These are phyloP conservation scores for Lerista edwardsae DNA, from an alignment of 2,797 vertebrate species.

Conservation along the genomic window DNA sequence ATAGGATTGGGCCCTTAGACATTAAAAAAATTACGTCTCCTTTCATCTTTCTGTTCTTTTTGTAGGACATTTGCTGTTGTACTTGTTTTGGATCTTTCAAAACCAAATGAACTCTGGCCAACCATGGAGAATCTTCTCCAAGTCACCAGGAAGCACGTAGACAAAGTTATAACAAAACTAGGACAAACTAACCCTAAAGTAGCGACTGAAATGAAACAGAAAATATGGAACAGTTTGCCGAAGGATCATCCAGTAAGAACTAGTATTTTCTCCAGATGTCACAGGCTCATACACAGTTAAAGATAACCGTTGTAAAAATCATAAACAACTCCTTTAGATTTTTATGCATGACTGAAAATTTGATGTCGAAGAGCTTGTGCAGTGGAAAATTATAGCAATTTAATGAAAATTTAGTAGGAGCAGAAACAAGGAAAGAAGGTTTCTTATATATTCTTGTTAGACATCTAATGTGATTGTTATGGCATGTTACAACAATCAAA, in stretches of 20 bases:
- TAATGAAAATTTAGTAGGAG: constrained; percentile 76
- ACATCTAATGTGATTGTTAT: constrained; percentile 73
- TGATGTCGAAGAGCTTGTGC: constrained; percentile 78
- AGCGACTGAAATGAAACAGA: constrained; percentile 78
- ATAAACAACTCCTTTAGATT: constrained; percentile 73
- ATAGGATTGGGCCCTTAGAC: too few relatives aligned
- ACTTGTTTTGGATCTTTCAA: constrained; percentile 92
- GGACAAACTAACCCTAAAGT: constrained; percentile 79
- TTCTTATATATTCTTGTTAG: constrained; percentile 76
- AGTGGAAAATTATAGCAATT: constrained; percentile 81
- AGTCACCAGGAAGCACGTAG: constrained; percentile 81
- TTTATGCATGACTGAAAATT: constrained; percentile 78
- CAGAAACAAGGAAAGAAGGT: constrained; percentile 74
- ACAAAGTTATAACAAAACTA: constrained; percentile 79
- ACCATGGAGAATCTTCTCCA: constrained; percentile 90
- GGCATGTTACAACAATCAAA: constrained; percentile 75
- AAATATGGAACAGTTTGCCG: constrained; percentile 76
- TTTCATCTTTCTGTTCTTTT: constrained; percentile 45
- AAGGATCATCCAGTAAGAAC: constrained; percentile 92
- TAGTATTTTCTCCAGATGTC: constrained; percentile 65
- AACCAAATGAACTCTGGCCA: constrained; percentile 87
- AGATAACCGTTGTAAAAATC: constrained; percentile 69
- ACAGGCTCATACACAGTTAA: constrained; percentile 62
- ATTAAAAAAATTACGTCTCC: not conserved
- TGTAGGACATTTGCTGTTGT: constrained; percentile 87